Conservation (phyloP, 2,113 vertebrate genomes). For the Vidua macroura region DNA sequence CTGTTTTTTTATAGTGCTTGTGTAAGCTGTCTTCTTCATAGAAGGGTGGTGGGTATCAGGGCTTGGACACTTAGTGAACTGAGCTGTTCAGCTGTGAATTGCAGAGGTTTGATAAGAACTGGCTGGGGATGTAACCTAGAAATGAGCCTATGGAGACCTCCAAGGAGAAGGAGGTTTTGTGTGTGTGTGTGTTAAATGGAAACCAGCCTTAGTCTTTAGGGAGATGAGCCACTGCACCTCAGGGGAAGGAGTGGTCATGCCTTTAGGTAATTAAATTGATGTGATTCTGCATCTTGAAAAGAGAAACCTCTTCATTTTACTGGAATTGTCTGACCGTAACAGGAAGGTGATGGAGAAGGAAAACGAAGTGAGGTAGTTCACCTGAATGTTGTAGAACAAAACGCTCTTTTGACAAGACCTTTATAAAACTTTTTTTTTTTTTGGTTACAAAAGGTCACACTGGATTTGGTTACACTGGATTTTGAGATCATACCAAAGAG, state of each 20-base stretch:
- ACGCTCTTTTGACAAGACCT: background rate
- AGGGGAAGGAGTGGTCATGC: background rate
- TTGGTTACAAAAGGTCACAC: background rate
- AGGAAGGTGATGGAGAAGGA: background rate
- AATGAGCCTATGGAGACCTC: background rate
- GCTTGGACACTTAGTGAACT: background rate
- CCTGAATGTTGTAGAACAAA: background rate
- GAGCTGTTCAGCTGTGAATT: background rate
- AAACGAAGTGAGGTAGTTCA: background rate
- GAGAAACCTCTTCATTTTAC: background rate
- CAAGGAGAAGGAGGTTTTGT: background rate
- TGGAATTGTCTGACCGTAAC: background rate
- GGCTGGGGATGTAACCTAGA: background rate
- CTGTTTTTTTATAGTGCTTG: background rate
- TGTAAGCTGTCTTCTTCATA: background rate
- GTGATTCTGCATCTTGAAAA: background rate
- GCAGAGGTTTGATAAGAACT: background rate
- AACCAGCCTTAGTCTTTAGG: background rate
- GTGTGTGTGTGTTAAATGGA: background rate
- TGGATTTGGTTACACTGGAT: background rate
- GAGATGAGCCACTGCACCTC: background rate
- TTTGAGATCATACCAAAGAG: background rate
- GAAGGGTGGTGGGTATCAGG: background rate
- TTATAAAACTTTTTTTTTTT: background rate
- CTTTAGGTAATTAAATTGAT: background rate